Percentiles rank a stretch among this genome's conserved stretches.
These are phyloP conservation scores for rabbit (Oryctolagus cuniculus) DNA, from an alignment of 2,113 vertebrate species.

Conservation along the genomic window DNA sequence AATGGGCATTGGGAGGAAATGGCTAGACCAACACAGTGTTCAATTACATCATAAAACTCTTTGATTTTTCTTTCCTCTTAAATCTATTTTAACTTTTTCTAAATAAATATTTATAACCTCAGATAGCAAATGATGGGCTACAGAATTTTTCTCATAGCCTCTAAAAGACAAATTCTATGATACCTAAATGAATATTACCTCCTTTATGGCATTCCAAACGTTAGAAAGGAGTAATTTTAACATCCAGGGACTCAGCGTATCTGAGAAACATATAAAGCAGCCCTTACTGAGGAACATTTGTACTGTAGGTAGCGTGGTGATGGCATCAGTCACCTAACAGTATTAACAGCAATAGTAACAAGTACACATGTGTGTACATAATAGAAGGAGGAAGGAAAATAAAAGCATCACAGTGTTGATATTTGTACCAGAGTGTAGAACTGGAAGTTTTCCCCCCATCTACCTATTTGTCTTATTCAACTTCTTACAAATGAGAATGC, in stretches of 20 bases:
- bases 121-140: neutral
- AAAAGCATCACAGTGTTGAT: too few species aligned
- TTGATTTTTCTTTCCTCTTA: neutral
- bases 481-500: neutral
- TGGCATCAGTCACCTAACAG: neutral
- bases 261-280: neutral
- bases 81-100: conserved; percentile 5
- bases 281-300: neutral
- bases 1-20: neutral
- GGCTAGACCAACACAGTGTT: neutral
- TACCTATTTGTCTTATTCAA: neutral
- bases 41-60: neutral
- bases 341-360: neutral
- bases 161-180: neutral
- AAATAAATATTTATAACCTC: neutral
- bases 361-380: too few species aligned
- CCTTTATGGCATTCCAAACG: neutral
- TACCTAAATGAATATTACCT: neutral
- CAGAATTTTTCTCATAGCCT: neutral
- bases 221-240: neutral
- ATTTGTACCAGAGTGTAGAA: neutral
- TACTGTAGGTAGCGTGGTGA: neutral
- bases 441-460: neutral
- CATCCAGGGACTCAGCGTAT: neutral
- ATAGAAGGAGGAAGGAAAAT: neutral